Evolutionary conservation across 1,140 invertebrate genomes (phyloP).

Genomic region (Drosophila murphyi): DNA sequence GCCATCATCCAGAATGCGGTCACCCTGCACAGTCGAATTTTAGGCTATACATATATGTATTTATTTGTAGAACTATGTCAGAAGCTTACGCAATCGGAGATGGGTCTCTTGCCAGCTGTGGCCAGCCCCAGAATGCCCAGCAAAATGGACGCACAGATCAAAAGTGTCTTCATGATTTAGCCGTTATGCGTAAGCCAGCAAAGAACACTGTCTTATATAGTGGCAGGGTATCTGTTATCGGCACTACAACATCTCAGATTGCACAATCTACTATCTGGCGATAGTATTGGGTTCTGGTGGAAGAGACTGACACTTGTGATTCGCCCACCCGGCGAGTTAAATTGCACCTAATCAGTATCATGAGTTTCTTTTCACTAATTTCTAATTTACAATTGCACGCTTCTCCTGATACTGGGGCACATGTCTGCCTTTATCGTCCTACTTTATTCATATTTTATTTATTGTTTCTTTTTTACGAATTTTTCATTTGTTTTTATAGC

Average conservation of each 20-base stretch:
- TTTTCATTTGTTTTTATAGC: constrained; percentile 28
- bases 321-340: constrained; percentile 17
- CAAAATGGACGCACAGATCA: constrained; percentile 28
- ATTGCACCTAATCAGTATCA: constrained; percentile 25
- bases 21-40: constrained; percentile 41
- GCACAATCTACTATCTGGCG: constrained; percentile 22
- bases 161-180: constrained; percentile 26
- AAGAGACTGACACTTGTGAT: neutral
- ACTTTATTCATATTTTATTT: constrained; percentile 5
- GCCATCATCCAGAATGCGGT: constrained; percentile 68
- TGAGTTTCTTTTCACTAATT: constrained; percentile 23
- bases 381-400: constrained; percentile 43
- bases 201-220: constrained; percentile 25
- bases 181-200: neutral
- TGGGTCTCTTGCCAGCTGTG: constrained; percentile 54
- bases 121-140: constrained; percentile 48
- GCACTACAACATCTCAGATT: constrained; percentile 13
- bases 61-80: neutral
- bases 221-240: constrained; percentile 12
- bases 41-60: neutral
- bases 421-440: constrained; percentile 30
- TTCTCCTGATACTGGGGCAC: constrained; percentile 8
- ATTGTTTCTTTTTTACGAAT: neutral
- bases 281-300: constrained; percentile 2
- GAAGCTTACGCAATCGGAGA: constrained; percentile 70